These are phyloP conservation scores for Cryptosula pallasiana DNA, from an alignment of 2,888 invertebrate genomes.

Conservation along the genomic window DNA sequence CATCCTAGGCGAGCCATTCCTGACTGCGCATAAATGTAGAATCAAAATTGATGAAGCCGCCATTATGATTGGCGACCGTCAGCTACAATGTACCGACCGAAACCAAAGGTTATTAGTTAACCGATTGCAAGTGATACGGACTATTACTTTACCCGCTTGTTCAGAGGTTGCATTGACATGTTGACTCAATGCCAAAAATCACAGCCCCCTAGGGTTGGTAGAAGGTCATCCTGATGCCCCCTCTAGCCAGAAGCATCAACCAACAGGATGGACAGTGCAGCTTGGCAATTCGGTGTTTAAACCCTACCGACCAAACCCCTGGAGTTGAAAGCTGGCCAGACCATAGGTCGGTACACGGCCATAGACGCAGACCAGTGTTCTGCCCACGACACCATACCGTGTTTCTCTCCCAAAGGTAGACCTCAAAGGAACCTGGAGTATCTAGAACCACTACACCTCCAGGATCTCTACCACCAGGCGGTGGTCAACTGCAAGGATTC, in stretches of 20 bases:
- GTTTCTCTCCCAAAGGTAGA: too few relatives aligned
- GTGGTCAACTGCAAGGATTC: too few relatives aligned
- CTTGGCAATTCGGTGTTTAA: not conserved
- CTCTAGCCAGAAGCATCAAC: not conserved
- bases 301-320: not conserved
- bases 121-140: not conserved
- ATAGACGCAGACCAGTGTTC: too few relatives aligned
- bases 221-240: not conserved
- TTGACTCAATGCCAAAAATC: not conserved
- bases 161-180: not conserved
- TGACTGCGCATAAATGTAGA: not conserved
- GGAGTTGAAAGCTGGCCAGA: too few relatives aligned
- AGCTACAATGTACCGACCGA: not conserved
- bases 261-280: not conserved
- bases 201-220: not conserved
- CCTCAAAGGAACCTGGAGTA: too few relatives aligned
- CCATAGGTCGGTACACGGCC: too few relatives aligned
- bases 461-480: too few relatives aligned
- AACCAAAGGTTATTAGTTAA: not conserved
- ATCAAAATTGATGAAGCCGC: not conserved
- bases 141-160: not conserved
- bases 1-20: not conserved
- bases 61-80: not conserved
- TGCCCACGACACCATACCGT: too few relatives aligned
- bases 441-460: too few relatives aligned